Base-by-base conservation (phyloP, 2,113 vertebrate species). In the Chionodraco myersi region DNA sequence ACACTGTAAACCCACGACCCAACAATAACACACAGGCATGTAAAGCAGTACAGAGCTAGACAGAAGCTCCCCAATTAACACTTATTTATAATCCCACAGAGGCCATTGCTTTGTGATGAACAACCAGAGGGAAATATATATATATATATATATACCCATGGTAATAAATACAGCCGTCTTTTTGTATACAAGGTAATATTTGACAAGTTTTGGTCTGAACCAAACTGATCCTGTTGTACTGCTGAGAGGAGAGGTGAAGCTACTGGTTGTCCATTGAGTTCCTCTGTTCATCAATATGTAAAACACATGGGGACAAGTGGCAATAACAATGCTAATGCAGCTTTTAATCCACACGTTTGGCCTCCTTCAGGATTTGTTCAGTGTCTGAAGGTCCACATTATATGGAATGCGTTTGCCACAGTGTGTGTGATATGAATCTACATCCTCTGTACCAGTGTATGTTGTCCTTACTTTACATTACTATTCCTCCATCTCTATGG, bases 401-500 rank as follows among this genome's bases (percentile, higher is more conserved):
- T 78, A 77, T 76, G 73, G 85, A 89, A 88, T 84, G 86, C 69
- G 68, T 85, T 79, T 68, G 62, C 76, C 62, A 60, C 51, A 75
- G 72, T 78, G 72, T 52, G 72, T 47, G 47, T 2, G 14, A 79
- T 59, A 57, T 53, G 52, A 78, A 77, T 77, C 26, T 64, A 53
- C 44, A 48, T 82, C 70, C 30, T 66, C 56, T 64, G 76, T 63
- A 54, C 61, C 75, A 66, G 47, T 70, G 69, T 68, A 16, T 69
- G 23, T 71, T 49, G 76, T 79, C 74, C 49, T 75, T 52, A 48
- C 1, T 57, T 74, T 59, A 21, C 70, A 53, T 56, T 9, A 41
- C 73, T 93, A 92, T 21, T 92, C 92, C 70, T 95, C 95, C 78
- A 94, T 92, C 77, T 93, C 92, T 67, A 96, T 88, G 41, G 92